A percentile compares a stretch with the other conserved stretches of the same genome.
Conservation (phyloP, 2,113 vertebrate genomes). For the Microcebus jonahi region DNA sequence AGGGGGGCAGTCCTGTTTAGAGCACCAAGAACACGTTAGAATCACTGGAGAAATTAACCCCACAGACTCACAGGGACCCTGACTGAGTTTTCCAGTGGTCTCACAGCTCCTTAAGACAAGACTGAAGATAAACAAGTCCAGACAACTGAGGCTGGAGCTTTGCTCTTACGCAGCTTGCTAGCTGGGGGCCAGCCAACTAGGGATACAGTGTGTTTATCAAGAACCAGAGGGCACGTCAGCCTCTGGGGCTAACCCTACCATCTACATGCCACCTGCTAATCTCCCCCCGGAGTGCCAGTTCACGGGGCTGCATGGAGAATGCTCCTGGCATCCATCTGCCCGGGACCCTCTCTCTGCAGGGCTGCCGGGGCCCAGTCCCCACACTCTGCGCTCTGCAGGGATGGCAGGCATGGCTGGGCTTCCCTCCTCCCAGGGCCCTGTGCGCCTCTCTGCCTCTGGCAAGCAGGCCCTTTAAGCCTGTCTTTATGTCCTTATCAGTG, state of each 20-base stretch:
- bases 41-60: background rate
- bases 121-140: background rate
- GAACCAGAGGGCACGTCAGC: background rate
- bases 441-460: constrained; percentile 69
- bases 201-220: background rate
- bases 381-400: background rate
- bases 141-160: background rate
- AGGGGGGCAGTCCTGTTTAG: background rate
- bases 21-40: background rate
- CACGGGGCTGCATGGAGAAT: background rate
- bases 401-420: background rate
- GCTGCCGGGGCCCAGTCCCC: background rate
- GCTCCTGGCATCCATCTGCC: background rate
- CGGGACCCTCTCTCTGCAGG: background rate
- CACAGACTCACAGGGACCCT: background rate
- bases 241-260: background rate
- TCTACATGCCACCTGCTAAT: background rate
- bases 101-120: background rate
- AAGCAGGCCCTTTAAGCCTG: constrained; percentile 72
- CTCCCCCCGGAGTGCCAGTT: background rate
- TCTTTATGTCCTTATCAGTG: constrained; percentile 76
- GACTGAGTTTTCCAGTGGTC: background rate
- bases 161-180: background rate
- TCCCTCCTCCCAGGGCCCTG: background rate
- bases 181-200: background rate